Conservation (phyloP, 2,797 vertebrate genomes). For the Gymnoscopelus microlampas region DNA sequence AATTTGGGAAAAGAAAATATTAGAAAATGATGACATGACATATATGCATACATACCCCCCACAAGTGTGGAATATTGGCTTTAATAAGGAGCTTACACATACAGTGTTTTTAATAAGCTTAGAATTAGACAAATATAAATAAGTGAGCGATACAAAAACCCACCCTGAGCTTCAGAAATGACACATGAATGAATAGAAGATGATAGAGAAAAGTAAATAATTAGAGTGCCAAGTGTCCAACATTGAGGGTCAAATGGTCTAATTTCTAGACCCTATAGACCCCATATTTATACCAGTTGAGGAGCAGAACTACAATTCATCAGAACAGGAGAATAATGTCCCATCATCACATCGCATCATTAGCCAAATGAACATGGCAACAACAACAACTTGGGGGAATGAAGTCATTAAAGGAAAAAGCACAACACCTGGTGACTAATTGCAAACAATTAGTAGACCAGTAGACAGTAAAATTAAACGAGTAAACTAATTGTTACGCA, state of each 20-base stretch:
- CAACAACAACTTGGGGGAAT: slow-evolving; percentile 34
- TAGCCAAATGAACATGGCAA: slow-evolving; percentile 26
- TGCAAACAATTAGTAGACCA: background rate
- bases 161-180: too few relatives aligned
- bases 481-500: background rate
- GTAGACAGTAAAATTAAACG: slow-evolving; percentile 10
- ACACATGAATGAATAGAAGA: background rate
- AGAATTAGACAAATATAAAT: too few relatives aligned
- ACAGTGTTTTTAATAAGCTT: too few relatives aligned
- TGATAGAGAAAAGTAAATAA: background rate
- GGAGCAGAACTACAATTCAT: slow-evolving; percentile 7
- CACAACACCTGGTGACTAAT: slow-evolving; percentile 17
- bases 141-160: too few relatives aligned
- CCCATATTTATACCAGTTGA: too few relatives aligned
- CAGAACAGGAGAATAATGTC: slow-evolving; percentile 22
- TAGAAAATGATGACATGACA: too few relatives aligned
- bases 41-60: too few relatives aligned
- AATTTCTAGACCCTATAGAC: slow-evolving; percentile 4
- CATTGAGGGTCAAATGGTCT: slow-evolving; percentile 34
- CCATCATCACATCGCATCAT: slow-evolving; percentile 23
- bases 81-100: too few relatives aligned
- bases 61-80: too few relatives aligned
- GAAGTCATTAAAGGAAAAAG: slow-evolving; percentile 18
- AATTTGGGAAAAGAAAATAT: too few relatives aligned
- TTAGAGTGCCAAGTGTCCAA: background rate